These are phyloP conservation scores for Papilio protenor DNA, from an alignment of 2,888 invertebrate species.

Conservation along the genomic window DNA sequence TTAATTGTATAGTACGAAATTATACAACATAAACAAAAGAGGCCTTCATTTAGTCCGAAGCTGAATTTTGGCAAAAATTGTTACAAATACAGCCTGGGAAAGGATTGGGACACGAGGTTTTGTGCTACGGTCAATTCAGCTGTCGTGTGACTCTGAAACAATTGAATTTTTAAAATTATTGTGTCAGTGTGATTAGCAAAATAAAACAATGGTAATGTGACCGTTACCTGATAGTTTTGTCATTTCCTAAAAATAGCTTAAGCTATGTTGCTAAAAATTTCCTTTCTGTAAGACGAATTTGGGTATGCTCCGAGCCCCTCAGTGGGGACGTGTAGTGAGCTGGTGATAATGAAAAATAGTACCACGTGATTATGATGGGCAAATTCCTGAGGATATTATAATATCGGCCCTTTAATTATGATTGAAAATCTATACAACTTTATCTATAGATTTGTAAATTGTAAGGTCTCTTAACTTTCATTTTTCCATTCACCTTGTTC, in stretches of 20 bases:
- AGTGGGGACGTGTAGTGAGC: no score
- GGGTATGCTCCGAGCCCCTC: not conserved
- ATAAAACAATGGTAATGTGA: not conserved
- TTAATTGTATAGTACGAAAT: no score
- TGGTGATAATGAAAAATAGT: not conserved
- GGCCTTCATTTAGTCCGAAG: not conserved
- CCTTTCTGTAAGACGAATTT: not conserved
- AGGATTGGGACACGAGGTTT: not conserved
- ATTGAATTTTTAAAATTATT: slow-evolving; percentile 1
- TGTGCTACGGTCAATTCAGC: not conserved
- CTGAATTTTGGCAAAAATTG: not conserved
- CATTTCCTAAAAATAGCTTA: not conserved
- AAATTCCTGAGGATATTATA: not conserved
- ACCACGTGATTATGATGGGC: not conserved
- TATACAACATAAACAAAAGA: not conserved
- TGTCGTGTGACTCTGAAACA: not conserved
- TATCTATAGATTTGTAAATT: not conserved
- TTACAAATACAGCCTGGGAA: not conserved
- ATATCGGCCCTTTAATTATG: not conserved
- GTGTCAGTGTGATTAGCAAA: not conserved
- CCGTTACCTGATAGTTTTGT: not conserved
- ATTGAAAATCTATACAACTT: not conserved
- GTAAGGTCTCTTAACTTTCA: slow-evolving; percentile 22
- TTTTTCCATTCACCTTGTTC: slow-evolving; percentile 29
- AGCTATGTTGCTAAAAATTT: not conserved